phyloP scores from a whole-genome alignment of 2,888 invertebrate species.

The Drosophila meridionalis region DNA sequence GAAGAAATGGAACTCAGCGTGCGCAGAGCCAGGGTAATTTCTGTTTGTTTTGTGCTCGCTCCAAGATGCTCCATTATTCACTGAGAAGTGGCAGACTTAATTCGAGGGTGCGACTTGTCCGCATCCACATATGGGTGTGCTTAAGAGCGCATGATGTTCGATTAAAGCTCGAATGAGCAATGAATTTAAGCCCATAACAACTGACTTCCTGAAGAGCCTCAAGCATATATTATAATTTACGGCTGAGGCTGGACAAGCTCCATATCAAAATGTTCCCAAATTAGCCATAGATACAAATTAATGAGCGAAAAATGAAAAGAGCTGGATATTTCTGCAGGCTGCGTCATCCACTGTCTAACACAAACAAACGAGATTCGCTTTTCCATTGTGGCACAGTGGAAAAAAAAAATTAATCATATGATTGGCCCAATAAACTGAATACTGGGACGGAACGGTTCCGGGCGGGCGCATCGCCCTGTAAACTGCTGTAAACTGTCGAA shows the following conservation, averaged over 20 bases:
- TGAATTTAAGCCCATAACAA: constrained; percentile 31
- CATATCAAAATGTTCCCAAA: constrained; percentile 13
- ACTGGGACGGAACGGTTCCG: constrained; percentile 15
- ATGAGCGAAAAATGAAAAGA: constrained; percentile 19
- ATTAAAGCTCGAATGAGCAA: constrained; percentile 35
- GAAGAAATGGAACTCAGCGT: not conserved
- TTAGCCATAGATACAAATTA: constrained; percentile 21
- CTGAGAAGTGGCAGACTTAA: constrained; percentile 76
- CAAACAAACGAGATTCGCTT: constrained; percentile 46
- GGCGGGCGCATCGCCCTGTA: constrained; percentile 38
- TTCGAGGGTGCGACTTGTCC: constrained; percentile 71
- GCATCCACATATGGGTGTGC: constrained; percentile 53
- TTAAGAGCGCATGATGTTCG: constrained; percentile 48
- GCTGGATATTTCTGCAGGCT: constrained; percentile 36
- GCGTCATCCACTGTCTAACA: constrained; percentile 53
- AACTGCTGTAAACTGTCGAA: constrained; percentile 60
- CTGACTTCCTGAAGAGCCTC: constrained; percentile 1
- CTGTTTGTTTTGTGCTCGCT: constrained; percentile 56
- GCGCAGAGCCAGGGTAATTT: constrained; percentile 29
- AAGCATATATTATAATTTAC: constrained; percentile 9
- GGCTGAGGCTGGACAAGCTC: not conserved
- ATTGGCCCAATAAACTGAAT: constrained; percentile 71
- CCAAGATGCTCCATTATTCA: constrained; percentile 62
- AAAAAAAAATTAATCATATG: constrained; percentile 73
- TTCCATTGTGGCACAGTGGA: constrained; percentile 35